Evolutionary conservation across 2,797 vertebrate genomes (phyloP).

Genomic region (Gambusia yucatana): DNA sequence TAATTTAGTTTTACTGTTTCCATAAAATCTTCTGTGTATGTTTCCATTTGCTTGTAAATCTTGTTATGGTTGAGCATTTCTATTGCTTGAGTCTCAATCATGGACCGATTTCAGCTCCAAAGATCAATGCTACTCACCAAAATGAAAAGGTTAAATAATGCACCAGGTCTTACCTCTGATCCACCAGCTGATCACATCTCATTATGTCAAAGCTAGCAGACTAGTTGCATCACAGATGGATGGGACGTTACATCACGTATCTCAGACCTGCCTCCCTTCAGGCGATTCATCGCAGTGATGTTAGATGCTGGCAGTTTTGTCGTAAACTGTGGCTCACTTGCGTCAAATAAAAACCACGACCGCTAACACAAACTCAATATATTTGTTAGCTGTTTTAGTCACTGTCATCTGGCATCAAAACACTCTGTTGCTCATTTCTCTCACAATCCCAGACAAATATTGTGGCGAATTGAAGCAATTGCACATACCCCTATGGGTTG

Average conservation of each 20-base stretch:
- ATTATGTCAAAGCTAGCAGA: conserved; percentile 33
- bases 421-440: conserved; percentile 36
- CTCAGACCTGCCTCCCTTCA: conserved; percentile 41
- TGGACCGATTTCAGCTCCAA: conserved; percentile 5
- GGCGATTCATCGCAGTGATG: conserved; percentile 35
- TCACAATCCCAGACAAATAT: conserved; percentile 19
- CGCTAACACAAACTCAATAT: conserved; percentile 20
- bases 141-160: conserved; percentile 30
- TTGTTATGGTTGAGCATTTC: conserved; percentile 8
- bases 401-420: conserved; percentile 44
- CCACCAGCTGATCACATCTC: conserved; percentile 36
- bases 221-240: conserved; percentile 54
- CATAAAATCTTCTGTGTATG: conserved; percentile 3
- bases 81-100: not conserved
- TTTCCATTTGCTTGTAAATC: not conserved
- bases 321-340: conserved; percentile 29
- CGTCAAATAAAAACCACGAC: conserved; percentile 22
- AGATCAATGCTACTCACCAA: conserved; percentile 28
- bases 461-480: conserved; percentile 16
- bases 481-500: conserved; percentile 7
- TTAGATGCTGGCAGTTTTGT: conserved; percentile 42
- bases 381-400: conserved; percentile 44
- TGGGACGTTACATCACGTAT: conserved; percentile 49
- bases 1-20: conserved; percentile 29
- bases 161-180: conserved; percentile 20